Percentiles rank a stretch among this genome's conserved stretches.
These are phyloP conservation scores for Molorchus minor DNA, from an alignment of 2,888 invertebrate species.

Conservation along the genomic window DNA sequence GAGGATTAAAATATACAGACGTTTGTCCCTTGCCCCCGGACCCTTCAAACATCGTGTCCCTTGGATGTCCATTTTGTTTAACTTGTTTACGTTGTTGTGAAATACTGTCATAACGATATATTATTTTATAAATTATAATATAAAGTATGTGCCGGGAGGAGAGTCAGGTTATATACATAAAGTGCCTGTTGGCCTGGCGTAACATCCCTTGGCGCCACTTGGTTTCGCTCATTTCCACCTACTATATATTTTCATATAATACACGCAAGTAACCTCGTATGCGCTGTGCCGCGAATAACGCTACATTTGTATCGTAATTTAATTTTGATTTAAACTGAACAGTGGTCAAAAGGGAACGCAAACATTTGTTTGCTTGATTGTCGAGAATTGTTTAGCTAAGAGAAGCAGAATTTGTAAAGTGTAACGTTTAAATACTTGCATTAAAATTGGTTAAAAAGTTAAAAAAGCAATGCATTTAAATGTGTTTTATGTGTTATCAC, in stretches of 20 bases:
- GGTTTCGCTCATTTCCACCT: slow-evolving; percentile 40
- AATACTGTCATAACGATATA: slow-evolving; percentile 40
- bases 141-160: slow-evolving; percentile 34
- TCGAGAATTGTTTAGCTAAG: neutral
- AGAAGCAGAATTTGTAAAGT: too few species aligned
- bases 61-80: too few species aligned
- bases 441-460: too few species aligned
- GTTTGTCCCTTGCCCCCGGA: too few species aligned
- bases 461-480: too few species aligned
- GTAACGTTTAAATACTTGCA: too few species aligned
- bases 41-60: too few species aligned
- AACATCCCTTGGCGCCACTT: slow-evolving; percentile 42
- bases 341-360: slow-evolving; percentile 7
- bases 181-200: slow-evolving; percentile 35
- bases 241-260: slow-evolving; percentile 38
- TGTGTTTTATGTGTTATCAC: too few species aligned
- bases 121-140: slow-evolving; percentile 43
- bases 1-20: too few species aligned
- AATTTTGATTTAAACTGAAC: slow-evolving; percentile 18
- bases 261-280: slow-evolving; percentile 31
- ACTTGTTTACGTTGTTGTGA: too few species aligned
- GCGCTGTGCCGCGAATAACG: slow-evolving; percentile 18
- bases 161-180: slow-evolving; percentile 43
- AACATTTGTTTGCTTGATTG: slow-evolving; percentile 15
- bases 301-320: slow-evolving; percentile 25